These are phyloP conservation scores for Hippocampus barbouri DNA, from an alignment of 2,113 vertebrate species.

Conservation along the genomic window DNA sequence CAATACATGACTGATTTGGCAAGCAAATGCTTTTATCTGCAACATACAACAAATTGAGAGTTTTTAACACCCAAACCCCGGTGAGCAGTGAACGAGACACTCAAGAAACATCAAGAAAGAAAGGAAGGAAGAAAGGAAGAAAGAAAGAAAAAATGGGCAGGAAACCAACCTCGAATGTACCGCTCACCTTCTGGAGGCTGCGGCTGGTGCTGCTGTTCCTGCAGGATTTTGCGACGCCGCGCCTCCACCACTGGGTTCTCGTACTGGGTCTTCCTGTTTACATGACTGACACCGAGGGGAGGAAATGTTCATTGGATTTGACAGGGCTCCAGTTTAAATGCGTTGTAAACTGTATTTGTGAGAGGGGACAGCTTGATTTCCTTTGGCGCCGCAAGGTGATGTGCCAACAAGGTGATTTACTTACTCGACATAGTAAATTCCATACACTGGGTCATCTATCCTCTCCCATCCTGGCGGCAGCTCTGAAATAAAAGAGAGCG, in stretches of 20 bases:
- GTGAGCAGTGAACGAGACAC: slow-evolving; percentile 43
- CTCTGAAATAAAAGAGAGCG: slow-evolving; percentile 76
- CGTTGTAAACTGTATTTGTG: neutral
- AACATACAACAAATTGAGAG: slow-evolving; percentile 4
- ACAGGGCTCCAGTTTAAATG: neutral
- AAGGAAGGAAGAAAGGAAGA: slow-evolving; percentile 33
- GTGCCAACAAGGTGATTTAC: slow-evolving; percentile 54
- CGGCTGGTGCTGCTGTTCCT: slow-evolving; percentile 75
- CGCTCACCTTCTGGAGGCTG: slow-evolving; percentile 91
- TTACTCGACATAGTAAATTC: slow-evolving; percentile 99
- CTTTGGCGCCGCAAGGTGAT: neutral
- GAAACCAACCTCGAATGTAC: slow-evolving; percentile 78
- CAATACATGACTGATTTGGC: neutral
- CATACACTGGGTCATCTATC: slow-evolving; percentile 97
- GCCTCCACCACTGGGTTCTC: slow-evolving; percentile 96
- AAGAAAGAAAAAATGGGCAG: slow-evolving; percentile 73
- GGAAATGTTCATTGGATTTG: slow-evolving; percentile 1
- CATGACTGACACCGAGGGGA: slow-evolving; percentile 78
- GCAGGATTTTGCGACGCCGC: slow-evolving; percentile 79
- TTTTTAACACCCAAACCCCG: slow-evolving; percentile 44
- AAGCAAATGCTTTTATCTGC: neutral
- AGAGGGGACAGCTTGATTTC: neutral
- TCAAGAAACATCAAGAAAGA: slow-evolving; percentile 65
- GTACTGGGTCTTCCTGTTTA: slow-evolving; percentile 98
- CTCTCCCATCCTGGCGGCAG: slow-evolving; percentile 98